Percentiles rank a stretch among this genome's conserved stretches.
phyloP scores from a whole-genome alignment of 2,888 invertebrate species.

The Tipula confusa region DNA sequence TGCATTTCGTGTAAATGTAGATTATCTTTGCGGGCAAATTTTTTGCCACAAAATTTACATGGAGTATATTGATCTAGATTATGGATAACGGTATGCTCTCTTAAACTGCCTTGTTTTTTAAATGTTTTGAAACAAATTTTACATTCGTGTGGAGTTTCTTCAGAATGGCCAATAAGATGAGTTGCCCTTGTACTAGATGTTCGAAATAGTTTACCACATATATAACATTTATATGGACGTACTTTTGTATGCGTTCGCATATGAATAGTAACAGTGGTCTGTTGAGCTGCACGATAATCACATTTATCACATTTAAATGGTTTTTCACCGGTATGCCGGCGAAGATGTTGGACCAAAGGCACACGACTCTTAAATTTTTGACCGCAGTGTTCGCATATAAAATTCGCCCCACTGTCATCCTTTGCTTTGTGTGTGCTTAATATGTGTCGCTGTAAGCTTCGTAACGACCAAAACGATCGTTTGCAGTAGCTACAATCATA shows the following conservation, averaged over 20 bases:
- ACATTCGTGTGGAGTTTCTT: background rate
- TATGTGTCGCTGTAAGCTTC: background rate
- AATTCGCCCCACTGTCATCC: background rate
- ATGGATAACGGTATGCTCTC: background rate
- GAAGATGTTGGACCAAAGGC: too few relatives aligned
- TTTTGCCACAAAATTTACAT: background rate
- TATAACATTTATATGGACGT: background rate
- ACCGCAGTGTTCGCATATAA: background rate
- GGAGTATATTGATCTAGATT: background rate
- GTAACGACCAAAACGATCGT: background rate
- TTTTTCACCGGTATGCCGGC: background rate
- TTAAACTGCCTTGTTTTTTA: background rate
- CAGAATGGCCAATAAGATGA: background rate
- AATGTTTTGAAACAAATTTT: background rate
- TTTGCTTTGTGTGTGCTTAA: background rate
- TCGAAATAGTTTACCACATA: background rate
- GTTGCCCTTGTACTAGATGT: background rate
- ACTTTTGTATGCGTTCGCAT: background rate
- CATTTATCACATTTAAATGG: background rate
- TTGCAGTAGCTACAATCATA: background rate
- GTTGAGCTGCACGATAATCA: background rate
- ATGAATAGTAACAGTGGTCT: background rate
- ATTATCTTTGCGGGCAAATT: background rate
- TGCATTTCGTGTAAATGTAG: background rate
- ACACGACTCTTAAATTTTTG: background rate